Percentiles rank a stretch among this genome's conserved stretches.
Conservation (phyloP, 2,888 invertebrate genomes). For the Xylota segnis region DNA sequence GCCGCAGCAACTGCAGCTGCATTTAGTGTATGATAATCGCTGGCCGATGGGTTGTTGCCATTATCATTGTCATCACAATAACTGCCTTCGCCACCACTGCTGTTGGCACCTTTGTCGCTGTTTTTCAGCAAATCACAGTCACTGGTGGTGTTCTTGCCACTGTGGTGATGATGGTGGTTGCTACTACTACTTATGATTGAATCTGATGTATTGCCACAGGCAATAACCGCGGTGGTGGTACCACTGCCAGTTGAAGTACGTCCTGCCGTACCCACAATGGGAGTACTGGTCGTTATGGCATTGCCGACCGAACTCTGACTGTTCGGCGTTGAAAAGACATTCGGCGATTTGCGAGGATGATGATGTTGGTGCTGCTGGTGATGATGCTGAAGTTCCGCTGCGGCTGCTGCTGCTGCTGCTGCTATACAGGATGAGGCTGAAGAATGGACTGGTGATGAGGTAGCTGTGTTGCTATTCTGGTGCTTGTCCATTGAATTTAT, state of each 20-base stretch:
- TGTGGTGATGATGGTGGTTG: constrained; percentile 78
- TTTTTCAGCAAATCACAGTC: constrained; percentile 62
- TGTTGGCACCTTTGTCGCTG: constrained; percentile 80
- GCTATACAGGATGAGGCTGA: constrained; percentile 79
- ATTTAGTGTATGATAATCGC: constrained; percentile 81
- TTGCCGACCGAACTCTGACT: constrained; percentile 58
- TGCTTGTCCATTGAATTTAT: constrained; percentile 82
- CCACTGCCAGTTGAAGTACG: constrained; percentile 56
- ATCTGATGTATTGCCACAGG: constrained; percentile 57
- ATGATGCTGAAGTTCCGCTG: constrained; percentile 60
- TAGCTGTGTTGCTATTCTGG: constrained; percentile 69
- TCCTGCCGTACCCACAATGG: constrained; percentile 42
- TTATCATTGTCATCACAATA: constrained; percentile 75
- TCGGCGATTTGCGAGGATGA: constrained; percentile 79
- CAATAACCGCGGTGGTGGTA: constrained; percentile 34
- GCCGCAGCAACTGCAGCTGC: constrained; percentile 80
- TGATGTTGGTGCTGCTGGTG: constrained; percentile 62
- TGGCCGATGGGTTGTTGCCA: constrained; percentile 71
- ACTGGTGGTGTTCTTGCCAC: constrained; percentile 78
- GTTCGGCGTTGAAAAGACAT: constrained; percentile 73
- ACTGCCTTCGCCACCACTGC: constrained; percentile 80
- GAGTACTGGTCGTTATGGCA: constrained; percentile 68
- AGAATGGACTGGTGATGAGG: constrained; percentile 78
- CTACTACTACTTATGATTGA: constrained; percentile 79
- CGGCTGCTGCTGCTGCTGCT: constrained; percentile 59